Conservation (phyloP, 2,888 invertebrate species). For the Nomada lathburiana region DNA sequence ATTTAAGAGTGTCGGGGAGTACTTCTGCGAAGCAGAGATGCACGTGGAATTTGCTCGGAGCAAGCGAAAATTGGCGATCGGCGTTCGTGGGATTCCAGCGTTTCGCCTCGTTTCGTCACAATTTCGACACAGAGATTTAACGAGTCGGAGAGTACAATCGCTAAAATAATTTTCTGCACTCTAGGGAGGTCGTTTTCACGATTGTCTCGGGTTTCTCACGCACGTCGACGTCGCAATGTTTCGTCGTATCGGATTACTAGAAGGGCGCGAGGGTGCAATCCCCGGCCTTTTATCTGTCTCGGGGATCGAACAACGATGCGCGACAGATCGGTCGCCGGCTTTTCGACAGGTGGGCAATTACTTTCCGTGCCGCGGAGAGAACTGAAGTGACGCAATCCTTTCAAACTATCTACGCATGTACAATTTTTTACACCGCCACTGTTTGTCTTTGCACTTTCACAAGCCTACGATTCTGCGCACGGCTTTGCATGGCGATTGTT, state of each 20-base stretch:
- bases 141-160: conserved; percentile 43
- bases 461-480: not conserved
- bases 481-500: not conserved
- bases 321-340: not conserved
- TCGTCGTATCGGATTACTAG: conserved; percentile 63
- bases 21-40: too few species aligned
- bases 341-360: conserved; percentile 3
- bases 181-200: conserved; percentile 57
- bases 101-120: conserved; percentile 49
- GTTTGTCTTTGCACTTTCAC: conserved; percentile 6
- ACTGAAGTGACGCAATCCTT: not conserved
- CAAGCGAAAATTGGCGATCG: too few species aligned
- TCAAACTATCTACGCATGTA: not conserved
- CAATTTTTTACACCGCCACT: not conserved
- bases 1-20: conserved; percentile 1
- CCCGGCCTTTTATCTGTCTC: not conserved
- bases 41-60: too few species aligned
- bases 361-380: not conserved
- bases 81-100: not conserved
- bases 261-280: conserved; percentile 23
- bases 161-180: conserved; percentile 44
- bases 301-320: conserved; percentile 10
- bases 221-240: conserved; percentile 40
- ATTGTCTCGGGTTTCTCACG: conserved; percentile 63
- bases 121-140: conserved; percentile 53